These are phyloP conservation scores for Pitta sordida DNA, from an alignment of 2,113 vertebrate genomes.

Conservation along the genomic window DNA sequence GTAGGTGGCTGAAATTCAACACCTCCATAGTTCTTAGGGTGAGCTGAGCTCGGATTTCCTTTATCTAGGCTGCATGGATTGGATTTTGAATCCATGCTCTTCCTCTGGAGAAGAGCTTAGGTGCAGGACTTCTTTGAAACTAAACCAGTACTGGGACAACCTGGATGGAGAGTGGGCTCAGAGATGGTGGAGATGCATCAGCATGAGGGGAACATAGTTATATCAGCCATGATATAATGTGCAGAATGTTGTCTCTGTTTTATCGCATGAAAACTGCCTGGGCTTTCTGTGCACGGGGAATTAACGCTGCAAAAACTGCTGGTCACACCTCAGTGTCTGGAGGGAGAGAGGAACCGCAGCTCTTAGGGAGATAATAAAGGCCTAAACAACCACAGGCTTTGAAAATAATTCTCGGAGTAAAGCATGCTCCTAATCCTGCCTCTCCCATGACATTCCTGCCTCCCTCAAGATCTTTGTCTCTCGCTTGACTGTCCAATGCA, in stretches of 20 bases:
- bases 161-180: not conserved
- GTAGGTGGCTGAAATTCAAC: not conserved
- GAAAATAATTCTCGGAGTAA: slow-evolving; percentile 35
- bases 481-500: not conserved
- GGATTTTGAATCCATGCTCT: not conserved
- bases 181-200: not conserved
- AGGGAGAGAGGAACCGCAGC: not conserved
- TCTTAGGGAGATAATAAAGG: not conserved
- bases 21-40: not conserved
- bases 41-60: not conserved
- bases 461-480: slow-evolving; percentile 39
- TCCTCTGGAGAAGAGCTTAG: not conserved
- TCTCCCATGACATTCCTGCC: not conserved
- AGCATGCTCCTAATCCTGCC: not conserved
- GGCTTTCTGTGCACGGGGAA: accelerated
- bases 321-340: not conserved
- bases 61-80: not conserved
- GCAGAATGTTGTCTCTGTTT: not conserved
- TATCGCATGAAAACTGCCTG: not conserved
- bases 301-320: not conserved
- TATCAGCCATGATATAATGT: accelerated
- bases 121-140: not conserved
- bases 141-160: not conserved
- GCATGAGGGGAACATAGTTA: not conserved
- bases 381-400: not conserved